Percentiles rank a stretch among this genome's conserved stretches.
These are phyloP conservation scores for Cerastoderma edule DNA, from an alignment of 2,888 invertebrate species.

Conservation along the genomic window DNA sequence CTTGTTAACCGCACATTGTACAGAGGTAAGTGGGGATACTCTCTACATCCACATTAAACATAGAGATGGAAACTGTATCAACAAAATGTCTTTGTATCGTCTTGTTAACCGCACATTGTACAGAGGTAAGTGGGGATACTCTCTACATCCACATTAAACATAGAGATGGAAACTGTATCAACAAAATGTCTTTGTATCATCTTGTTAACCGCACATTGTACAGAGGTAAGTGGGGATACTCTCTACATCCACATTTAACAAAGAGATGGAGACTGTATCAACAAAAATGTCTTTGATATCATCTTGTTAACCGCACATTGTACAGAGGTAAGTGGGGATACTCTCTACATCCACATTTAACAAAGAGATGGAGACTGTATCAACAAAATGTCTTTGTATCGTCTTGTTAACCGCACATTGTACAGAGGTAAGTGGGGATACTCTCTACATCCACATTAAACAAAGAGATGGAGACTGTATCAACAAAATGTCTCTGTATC, in stretches of 20 bases:
- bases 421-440: no score
- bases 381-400: background rate
- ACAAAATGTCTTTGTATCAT: background rate
- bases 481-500: background rate
- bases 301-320: background rate
- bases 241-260: slow-evolving; percentile 21
- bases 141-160: slow-evolving; percentile 21
- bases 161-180: background rate
- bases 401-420: background rate
- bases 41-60: slow-evolving; percentile 21
- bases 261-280: background rate
- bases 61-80: background rate
- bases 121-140: no score
- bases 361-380: background rate
- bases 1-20: slow-evolving; percentile 1
- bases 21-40: no score
- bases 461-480: background rate
- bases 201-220: slow-evolving; percentile 1
- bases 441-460: slow-evolving; percentile 18
- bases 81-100: background rate
- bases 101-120: slow-evolving; percentile 1
- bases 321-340: no score
- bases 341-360: slow-evolving; percentile 18
- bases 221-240: no score
- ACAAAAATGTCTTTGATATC: background rate